phyloP scores from a whole-genome alignment of 92 coral and sea anemone species.

The Epizoanthus scotinus region DNA sequence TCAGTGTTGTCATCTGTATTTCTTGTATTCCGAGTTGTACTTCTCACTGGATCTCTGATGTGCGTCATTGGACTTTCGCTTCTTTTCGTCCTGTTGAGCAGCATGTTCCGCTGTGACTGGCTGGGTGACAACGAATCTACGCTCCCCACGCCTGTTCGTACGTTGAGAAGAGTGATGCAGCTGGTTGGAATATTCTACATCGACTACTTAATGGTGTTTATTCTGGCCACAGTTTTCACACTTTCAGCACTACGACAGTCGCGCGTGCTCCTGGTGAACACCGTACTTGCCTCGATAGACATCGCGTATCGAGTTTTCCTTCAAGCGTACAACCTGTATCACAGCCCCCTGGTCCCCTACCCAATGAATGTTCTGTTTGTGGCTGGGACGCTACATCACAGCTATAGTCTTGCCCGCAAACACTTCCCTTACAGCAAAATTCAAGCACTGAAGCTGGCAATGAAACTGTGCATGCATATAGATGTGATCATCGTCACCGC shows the following conservation, averaged over 20 bases:
- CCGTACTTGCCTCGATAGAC: neutral
- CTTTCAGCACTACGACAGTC: neutral
- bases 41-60: neutral
- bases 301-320: no score
- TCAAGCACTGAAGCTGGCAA: no score
- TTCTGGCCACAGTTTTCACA: conserved; percentile 3
- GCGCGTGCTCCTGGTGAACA: neutral
- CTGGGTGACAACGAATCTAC: neutral
- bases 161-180: neutral
- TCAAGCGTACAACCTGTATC: no score
- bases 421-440: no score
- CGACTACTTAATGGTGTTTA: conserved; percentile 8
- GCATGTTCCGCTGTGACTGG: conserved; percentile 2
- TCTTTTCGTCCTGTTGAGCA: neutral
- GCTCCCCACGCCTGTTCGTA: neutral
- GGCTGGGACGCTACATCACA: no score
- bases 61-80: neutral
- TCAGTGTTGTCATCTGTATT: neutral
- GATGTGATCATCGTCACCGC: no score
- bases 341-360: no score
- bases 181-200: neutral
- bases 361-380: no score
- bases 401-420: no score
- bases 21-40: conserved; percentile 10
- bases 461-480: no score